Evolutionary conservation across 2,113 vertebrate species (phyloP).

Genomic region (Galbula dea): DNA sequence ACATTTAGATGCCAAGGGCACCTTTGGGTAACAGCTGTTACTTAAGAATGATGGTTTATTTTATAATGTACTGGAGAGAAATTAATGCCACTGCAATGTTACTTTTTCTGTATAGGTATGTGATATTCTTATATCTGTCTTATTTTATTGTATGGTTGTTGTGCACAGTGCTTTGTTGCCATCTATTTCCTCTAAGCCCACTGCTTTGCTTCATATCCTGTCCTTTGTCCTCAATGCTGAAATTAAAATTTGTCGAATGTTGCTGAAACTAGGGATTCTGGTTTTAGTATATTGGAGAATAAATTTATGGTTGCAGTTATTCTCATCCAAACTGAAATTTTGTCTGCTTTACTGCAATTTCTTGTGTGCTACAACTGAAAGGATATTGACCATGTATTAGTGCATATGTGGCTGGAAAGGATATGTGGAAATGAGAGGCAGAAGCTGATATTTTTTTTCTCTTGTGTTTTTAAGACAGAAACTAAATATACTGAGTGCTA

Average conservation of each 20-base stretch:
- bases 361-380: not conserved
- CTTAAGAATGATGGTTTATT: not conserved
- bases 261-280: not conserved
- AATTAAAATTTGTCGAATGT: not conserved
- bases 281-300: not conserved
- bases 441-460: constrained; percentile 18
- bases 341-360: not conserved
- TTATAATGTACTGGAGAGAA: not conserved
- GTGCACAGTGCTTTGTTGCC: not conserved
- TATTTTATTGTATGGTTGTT: not conserved
- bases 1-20: not conserved
- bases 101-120: not conserved
- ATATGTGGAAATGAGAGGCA: not conserved
- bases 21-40: not conserved
- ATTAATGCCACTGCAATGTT: not conserved
- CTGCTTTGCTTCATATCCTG: not conserved
- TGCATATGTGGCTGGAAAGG: not conserved
- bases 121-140: not conserved
- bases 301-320: not conserved
- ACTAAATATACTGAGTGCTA: constrained; percentile 35
- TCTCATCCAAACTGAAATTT: not conserved
- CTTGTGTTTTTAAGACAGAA: constrained; percentile 29
- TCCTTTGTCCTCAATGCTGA: not conserved
- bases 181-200: not conserved
- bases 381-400: not conserved